Conservation (phyloP, 2,113 vertebrate species). For the Scytalopus superciliaris region DNA sequence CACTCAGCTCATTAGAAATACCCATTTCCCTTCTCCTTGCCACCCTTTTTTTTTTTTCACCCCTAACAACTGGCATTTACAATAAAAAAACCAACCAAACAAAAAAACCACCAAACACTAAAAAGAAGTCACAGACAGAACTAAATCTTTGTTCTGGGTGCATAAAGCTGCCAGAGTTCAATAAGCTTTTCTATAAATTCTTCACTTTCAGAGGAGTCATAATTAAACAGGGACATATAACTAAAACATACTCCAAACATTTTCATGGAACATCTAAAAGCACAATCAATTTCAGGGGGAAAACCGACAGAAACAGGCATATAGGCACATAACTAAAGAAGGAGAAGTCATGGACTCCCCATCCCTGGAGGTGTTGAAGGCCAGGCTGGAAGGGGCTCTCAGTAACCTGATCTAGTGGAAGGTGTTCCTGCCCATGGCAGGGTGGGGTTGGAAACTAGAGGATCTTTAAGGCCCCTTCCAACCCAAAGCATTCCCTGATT, state of each 20-base stretch:
- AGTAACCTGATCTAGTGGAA: background rate
- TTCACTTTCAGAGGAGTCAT: background rate
- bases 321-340: background rate
- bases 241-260: background rate
- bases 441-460: background rate
- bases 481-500: background rate
- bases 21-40: background rate
- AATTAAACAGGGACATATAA: background rate
- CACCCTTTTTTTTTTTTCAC: rapidly evolving
- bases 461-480: background rate
- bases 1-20: background rate
- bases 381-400: background rate
- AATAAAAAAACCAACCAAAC: background rate
- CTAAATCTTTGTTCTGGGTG: background rate
- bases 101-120: background rate
- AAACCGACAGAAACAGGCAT: background rate
- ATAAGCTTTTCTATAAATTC: background rate
- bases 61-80: background rate
- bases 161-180: background rate
- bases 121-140: background rate
- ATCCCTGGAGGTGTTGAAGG: background rate
- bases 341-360: background rate
- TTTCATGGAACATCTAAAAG: background rate
- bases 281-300: background rate
- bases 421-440: background rate